phyloP scores from a whole-genome alignment of 2,888 invertebrate genomes.

The Erebia aethiops region DNA sequence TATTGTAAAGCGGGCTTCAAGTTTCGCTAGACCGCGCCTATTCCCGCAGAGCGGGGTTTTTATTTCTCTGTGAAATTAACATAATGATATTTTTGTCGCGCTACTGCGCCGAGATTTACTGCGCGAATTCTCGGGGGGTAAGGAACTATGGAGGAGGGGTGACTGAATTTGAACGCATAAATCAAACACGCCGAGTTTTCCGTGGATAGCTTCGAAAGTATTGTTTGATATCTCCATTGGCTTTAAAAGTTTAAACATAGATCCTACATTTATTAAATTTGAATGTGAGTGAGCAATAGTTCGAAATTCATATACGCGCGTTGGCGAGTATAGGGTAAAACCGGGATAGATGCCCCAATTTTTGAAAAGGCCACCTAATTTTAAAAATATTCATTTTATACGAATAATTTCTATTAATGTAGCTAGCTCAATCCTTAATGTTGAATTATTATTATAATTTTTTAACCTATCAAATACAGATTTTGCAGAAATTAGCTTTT shows the following conservation, averaged over 20 bases:
- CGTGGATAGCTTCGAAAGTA: conserved; percentile 11
- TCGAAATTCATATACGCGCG: no score
- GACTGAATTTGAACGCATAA: conserved; percentile 35
- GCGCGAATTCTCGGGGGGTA: conserved; percentile 48
- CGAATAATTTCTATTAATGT: no score
- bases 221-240: conserved; percentile 16
- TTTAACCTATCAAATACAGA: no score
- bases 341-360: no score
- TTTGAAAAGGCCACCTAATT: no score
- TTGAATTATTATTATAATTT: no score
- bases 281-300: no score
- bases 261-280: no score
- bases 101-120: conserved; percentile 71
- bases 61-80: conserved; percentile 77
- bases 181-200: conserved; percentile 26
- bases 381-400: no score
- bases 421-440: no score
- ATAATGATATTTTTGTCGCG: conserved; percentile 81
- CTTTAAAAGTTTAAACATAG: not conserved
- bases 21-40: conserved; percentile 28
- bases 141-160: conserved; percentile 4
- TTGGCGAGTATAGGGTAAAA: no score
- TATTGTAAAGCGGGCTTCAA: conserved; percentile 22
- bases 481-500: no score
- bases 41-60: conserved; percentile 53